Evolutionary conservation across 2,113 vertebrate genomes (phyloP), one percentile per base, ranked within the genome.

Genomic region (Chlorodrepanis virens): DNA sequence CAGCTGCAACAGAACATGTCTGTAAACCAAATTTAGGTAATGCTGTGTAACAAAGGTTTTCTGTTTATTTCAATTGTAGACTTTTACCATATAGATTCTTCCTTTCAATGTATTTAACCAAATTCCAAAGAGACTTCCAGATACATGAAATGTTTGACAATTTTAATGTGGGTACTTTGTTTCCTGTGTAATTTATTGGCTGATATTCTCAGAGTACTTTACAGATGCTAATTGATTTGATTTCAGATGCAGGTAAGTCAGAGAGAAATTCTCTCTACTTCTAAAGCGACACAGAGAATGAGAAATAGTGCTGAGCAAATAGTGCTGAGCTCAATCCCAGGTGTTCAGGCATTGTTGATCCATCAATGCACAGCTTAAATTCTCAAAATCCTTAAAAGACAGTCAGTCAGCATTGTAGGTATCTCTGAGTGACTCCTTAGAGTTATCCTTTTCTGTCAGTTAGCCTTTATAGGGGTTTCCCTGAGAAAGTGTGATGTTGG

Each of bases 21-120:
- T 94, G 68, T 80, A 90, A 94, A 94, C 61, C 63, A 87, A 93
- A 96, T 76, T 92, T 96, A 95, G 90, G 39, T 87, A 83, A 96
- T 80, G 18, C 44, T 81, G 37, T 77, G 33, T 87, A 93, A 96
- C 83, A 96, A 93, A 92, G 39, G 27, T 37, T 94, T 52, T 61
- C 78, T 74, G 42, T 86, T 83, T 96, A 88, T 95, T 96, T 86
- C 85, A 60, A 7, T n/a, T 42, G 22, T 44, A 72, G 29, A 40
- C 64, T 94, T 95, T 95, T 87, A 54, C 57, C 21, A 29, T 87
- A 87, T 72, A 89, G 49, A 37, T 90, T 76, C 29, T 77, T 91
- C 25, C 52, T 84, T 90, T 90, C 40, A 91, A 65, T 4, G 28
- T 71, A 61, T n/a, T 86, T 87, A 82, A 67, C 35, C 67, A 86